Conservation (phyloP, 2,113 vertebrate genomes). For the Paedocypris sp. region DNA sequence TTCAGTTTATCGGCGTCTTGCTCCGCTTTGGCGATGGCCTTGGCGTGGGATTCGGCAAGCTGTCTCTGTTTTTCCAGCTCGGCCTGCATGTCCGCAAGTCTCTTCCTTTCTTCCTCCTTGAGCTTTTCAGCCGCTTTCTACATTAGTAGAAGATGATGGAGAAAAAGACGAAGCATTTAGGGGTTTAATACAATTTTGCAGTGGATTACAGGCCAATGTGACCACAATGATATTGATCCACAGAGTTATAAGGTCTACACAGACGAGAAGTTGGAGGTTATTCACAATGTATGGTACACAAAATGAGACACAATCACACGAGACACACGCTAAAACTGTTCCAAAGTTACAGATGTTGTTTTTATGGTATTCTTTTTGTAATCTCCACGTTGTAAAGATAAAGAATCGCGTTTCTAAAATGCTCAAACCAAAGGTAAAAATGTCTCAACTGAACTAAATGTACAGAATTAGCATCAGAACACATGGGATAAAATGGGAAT, state of each 20-base stretch:
- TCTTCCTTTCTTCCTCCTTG: conserved; percentile 81
- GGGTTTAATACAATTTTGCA: conserved; percentile 30
- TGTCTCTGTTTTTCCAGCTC: conserved; percentile 88
- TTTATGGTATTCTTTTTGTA: too few relatives aligned
- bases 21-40: conserved; percentile 82
- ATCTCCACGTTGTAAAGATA: too few relatives aligned
- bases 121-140: conserved; percentile 87
- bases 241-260: too few relatives aligned
- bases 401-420: too few relatives aligned
- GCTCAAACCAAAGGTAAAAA: too few relatives aligned
- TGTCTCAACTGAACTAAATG: too few relatives aligned
- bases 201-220: conserved; percentile 31
- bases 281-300: conserved; percentile 45
- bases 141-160: conserved; percentile 54
- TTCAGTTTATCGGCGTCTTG: conserved; percentile 77
- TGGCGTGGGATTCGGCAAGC: conserved; percentile 80
- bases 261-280: conserved; percentile 1
- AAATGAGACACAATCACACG: conserved; percentile 50
- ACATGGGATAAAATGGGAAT: too few relatives aligned
- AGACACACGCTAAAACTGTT: conserved; percentile 41
- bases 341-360: too few relatives aligned
- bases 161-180: conserved; percentile 35
- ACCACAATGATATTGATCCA: conserved; percentile 37
- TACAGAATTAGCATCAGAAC: too few relatives aligned
- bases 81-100: conserved; percentile 82